phyloP scores from a whole-genome alignment of 2,888 invertebrate genomes.

The Phaonia tiefii region DNA sequence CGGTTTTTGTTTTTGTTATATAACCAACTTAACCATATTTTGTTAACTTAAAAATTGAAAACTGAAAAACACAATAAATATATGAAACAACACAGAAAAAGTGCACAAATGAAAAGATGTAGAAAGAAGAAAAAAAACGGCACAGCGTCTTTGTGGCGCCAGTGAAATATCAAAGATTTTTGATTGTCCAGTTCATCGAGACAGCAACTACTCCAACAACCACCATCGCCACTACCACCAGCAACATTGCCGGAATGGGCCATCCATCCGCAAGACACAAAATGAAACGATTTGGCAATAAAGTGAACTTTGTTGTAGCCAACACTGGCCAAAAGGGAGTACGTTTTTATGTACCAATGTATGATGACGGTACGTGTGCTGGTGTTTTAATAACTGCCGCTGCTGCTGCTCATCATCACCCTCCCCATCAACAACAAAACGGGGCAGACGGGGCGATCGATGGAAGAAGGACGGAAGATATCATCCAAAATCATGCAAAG shows the following conservation, averaged over 20 bases:
- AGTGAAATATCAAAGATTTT: constrained; percentile 76
- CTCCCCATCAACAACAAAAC: constrained; percentile 47
- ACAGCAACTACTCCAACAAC: constrained; percentile 53
- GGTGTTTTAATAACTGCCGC: constrained; percentile 63
- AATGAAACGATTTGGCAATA: constrained; percentile 62
- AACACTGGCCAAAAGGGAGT: constrained; percentile 30
- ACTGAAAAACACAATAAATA: constrained; percentile 60
- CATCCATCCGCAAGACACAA: constrained; percentile 17
- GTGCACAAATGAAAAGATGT: not conserved
- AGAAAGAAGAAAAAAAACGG: constrained; percentile 48
- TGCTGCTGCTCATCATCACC: not conserved
- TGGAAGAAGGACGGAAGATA: constrained; percentile 30
- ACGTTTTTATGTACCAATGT: not conserved
- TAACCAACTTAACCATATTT: constrained; percentile 46
- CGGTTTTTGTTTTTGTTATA: constrained; percentile 42
- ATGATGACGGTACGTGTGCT: constrained; percentile 54
- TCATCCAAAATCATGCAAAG: constrained; percentile 42
- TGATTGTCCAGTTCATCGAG: constrained; percentile 67
- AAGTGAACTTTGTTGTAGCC: constrained; percentile 63
- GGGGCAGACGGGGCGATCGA: constrained; percentile 43
- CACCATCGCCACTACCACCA: constrained; percentile 45
- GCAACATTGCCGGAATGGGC: constrained; percentile 22
- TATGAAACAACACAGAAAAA: constrained; percentile 54
- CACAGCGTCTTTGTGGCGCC: constrained; percentile 78
- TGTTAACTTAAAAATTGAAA: constrained; percentile 34